A percentile compares a stretch with the other conserved stretches of the same genome.
Evolutionary conservation across 2,113 vertebrate genomes (phyloP).

Genomic region (Elanus axillaris): DNA sequence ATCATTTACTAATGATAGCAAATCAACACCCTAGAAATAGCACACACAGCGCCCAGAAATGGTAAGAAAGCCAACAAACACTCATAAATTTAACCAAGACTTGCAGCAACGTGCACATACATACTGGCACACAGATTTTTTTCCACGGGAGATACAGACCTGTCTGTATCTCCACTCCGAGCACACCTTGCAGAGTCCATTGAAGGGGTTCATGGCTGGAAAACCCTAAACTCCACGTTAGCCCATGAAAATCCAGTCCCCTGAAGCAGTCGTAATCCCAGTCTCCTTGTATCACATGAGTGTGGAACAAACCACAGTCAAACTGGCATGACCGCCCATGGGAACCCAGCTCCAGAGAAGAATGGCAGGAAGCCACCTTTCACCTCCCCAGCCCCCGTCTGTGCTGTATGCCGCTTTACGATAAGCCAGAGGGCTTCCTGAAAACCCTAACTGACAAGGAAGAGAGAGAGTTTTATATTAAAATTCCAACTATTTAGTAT

Average conservation of each 20-base stretch:
- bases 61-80: background rate
- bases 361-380: conserved; percentile 97
- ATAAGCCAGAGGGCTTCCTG: conserved; percentile 91
- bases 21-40: background rate
- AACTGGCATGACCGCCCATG: conserved; percentile 88
- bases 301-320: conserved; percentile 76
- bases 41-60: background rate
- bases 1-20: rapidly evolving
- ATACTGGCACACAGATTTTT: rapidly evolving
- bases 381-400: conserved; percentile 79
- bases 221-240: background rate
- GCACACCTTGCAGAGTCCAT: conserved; percentile 87
- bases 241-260: conserved; percentile 68
- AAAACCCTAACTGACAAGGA: conserved; percentile 74
- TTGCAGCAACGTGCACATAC: rapidly evolving
- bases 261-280: conserved; percentile 12
- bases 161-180: conserved; percentile 84
- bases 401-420: conserved; percentile 81
- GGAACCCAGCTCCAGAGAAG: conserved; percentile 90
- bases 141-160: conserved; percentile 65
- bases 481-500: conserved; percentile 77
- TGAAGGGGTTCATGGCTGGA: conserved; percentile 84
- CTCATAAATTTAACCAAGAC: rapidly evolving
- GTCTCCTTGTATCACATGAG: background rate
- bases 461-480: conserved; percentile 79